phyloP scores from a whole-genome alignment of 2,113 vertebrate species.

The Eptesicus fuscus region DNA sequence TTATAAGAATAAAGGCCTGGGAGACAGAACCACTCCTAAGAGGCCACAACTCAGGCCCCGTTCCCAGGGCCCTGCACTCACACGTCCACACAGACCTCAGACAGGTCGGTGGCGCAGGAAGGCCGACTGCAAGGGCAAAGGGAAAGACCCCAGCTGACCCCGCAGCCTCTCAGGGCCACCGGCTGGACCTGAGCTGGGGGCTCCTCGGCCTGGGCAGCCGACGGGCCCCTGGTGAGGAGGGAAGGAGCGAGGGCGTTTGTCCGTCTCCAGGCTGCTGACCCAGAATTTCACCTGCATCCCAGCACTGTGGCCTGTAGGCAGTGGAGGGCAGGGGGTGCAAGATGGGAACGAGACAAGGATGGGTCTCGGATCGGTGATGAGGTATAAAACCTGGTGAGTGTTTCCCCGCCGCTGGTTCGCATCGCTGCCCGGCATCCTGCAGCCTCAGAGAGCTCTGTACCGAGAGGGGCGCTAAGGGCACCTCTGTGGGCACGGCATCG shows the following conservation, averaged over 20 bases:
- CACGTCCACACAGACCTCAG: not conserved
- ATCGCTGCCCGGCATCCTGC: accelerated
- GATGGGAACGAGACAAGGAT: not conserved
- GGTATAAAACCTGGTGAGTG: accelerated
- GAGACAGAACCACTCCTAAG: not conserved
- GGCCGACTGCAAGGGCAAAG: not conserved
- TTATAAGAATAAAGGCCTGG: not conserved
- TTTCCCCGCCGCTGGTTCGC: too few species aligned
- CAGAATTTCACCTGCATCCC: not conserved
- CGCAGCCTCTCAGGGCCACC: not conserved
- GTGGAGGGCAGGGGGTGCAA: accelerated
- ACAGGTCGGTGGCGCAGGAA: accelerated
- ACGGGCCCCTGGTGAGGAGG: not conserved
- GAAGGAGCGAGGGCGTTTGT: not conserved
- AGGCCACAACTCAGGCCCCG: not conserved
- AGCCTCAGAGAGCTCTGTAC: not conserved
- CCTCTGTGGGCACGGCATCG: accelerated
- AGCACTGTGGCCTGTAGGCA: not conserved
- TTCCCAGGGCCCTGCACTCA: not conserved
- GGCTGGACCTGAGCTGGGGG: not conserved
- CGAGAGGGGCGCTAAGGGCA: accelerated
- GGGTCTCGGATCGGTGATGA: not conserved
- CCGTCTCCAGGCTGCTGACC: not conserved
- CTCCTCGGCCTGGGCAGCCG: not conserved
- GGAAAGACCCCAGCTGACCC: not conserved